Conservation (phyloP, 1,140 invertebrate genomes). For the Ostrea denselamellosa region DNA sequence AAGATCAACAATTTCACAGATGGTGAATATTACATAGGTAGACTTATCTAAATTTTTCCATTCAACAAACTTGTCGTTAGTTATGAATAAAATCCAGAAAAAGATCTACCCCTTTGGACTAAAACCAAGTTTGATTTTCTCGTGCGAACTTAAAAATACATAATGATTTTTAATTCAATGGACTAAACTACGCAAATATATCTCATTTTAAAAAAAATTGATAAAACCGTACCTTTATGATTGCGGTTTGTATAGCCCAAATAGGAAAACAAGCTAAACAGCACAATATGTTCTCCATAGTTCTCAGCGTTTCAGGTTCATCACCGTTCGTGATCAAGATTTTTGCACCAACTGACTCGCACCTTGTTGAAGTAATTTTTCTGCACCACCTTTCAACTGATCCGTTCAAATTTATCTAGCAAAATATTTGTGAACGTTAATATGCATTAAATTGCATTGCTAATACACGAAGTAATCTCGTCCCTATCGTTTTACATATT, state of each 20-base stretch:
- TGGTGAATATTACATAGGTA: too few species aligned
- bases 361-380: constrained; percentile 54
- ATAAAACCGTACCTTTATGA: constrained; percentile 51
- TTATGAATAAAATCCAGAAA: too few species aligned
- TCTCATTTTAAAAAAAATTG: background rate
- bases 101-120: too few species aligned
- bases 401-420: constrained; percentile 62
- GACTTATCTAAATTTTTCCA: too few species aligned
- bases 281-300: constrained; percentile 58
- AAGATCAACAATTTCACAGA: too few species aligned
- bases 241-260: constrained; percentile 60
- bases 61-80: too few species aligned
- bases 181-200: background rate
- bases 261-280: constrained; percentile 64
- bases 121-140: too few species aligned
- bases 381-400: constrained; percentile 64
- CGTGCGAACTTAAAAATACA: too few species aligned
- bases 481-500: too few species aligned
- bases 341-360: constrained; percentile 64
- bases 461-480: too few species aligned
- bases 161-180: background rate
- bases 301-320: constrained; percentile 54
- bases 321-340: constrained; percentile 65
- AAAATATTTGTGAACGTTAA: constrained; percentile 14
- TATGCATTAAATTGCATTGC: too few species aligned